These are phyloP conservation scores for Spatulosminthurus flaviceps DNA, from an alignment of 2,888 invertebrate genomes.

Conservation along the genomic window DNA sequence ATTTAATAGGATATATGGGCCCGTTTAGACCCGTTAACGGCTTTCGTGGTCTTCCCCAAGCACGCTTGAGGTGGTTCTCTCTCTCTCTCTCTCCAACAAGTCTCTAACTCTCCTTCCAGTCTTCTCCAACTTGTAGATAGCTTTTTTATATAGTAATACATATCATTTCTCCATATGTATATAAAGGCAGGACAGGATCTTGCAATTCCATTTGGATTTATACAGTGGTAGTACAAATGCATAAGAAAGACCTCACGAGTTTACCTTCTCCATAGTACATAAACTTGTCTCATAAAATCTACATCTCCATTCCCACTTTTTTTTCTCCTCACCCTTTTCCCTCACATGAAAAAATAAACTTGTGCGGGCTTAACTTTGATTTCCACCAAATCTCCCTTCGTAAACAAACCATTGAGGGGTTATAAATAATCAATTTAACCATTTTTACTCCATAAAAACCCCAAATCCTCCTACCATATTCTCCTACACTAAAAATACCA, in stretches of 20 bases:
- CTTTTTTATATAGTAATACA: neutral
- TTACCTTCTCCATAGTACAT: neutral
- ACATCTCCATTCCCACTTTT: slow-evolving; percentile 31
- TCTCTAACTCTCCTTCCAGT: neutral
- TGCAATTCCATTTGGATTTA: too few species aligned
- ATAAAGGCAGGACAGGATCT: too few species aligned
- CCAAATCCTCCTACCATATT: neutral
- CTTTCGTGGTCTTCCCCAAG: slow-evolving; percentile 50
- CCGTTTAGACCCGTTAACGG: slow-evolving; percentile 52
- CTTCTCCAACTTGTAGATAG: too few species aligned
- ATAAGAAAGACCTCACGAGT: neutral
- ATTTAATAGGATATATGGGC: slow-evolving; percentile 56
- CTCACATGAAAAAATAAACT: slow-evolving; percentile 18
- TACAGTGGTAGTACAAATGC: too few species aligned
- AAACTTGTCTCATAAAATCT: slow-evolving; percentile 26
- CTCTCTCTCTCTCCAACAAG: slow-evolving; percentile 32
- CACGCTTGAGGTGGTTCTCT: slow-evolving; percentile 37
- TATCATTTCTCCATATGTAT: neutral
- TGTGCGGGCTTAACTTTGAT: slow-evolving; percentile 14
- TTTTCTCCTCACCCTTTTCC: neutral
- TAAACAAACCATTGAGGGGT: neutral
- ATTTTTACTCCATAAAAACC: neutral
- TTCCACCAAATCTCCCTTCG: slow-evolving; percentile 1
- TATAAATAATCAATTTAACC: slow-evolving; percentile 1
- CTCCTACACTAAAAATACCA: too few species aligned